These are phyloP conservation scores for Mesitornis unicolor DNA, from an alignment of 2,113 vertebrate genomes.

Conservation along the genomic window DNA sequence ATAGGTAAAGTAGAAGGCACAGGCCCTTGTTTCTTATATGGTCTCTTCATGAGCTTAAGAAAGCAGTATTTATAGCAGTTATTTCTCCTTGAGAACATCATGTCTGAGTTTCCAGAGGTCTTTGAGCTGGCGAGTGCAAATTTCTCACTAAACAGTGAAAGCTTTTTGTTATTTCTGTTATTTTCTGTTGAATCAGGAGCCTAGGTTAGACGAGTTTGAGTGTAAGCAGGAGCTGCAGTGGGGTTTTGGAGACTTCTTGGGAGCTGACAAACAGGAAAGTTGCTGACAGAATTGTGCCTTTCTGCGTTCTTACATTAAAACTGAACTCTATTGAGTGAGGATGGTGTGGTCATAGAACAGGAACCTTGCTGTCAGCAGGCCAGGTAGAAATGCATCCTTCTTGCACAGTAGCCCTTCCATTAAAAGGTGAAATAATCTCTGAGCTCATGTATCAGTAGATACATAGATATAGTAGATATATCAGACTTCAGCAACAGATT, in stretches of 20 bases:
- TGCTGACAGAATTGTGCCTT: not conserved
- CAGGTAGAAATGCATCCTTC: rapidly evolving
- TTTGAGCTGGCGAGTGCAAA: not conserved
- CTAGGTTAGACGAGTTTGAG: not conserved
- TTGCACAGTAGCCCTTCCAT: no score
- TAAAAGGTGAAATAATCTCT: no score
- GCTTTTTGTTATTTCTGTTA: not conserved
- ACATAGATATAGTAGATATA: no score
- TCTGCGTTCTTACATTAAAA: not conserved
- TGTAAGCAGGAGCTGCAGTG: not conserved
- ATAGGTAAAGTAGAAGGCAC: not conserved
- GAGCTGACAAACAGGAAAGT: not conserved
- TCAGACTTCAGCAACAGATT: no score
- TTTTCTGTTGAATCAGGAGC: not conserved
- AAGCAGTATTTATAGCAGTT: not conserved
- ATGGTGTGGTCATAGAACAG: not conserved
- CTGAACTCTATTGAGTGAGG: not conserved
- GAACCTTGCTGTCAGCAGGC: not conserved
- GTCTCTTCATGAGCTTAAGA: no score
- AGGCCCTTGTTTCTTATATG: not conserved
- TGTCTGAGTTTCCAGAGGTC: not conserved
- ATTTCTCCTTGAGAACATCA: not conserved
- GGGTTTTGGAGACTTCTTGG: not conserved
- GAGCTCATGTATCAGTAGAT: no score
- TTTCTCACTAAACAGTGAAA: not conserved